Base-by-base conservation (phyloP, 1,140 invertebrate species). In the Leptinotarsa texana region DNA sequence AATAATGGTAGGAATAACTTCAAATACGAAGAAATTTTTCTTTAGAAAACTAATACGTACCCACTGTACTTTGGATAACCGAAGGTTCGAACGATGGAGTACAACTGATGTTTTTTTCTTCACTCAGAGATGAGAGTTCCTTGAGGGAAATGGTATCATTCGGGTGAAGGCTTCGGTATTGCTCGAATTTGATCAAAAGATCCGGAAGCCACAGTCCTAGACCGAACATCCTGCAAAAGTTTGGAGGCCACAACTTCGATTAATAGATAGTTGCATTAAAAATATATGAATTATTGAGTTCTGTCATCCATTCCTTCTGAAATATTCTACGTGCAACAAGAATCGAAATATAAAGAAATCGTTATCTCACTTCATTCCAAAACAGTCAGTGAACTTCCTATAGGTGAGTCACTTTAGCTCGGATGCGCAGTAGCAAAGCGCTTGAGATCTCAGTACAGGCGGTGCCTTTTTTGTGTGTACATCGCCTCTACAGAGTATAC, bases 181-280 rank as follows among this genome's bases (percentile, higher is more conserved):
- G 83, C 57, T 88, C 84, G 75, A 90, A 88, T 3, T 91, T 86
- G 13, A 89, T 87, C 47, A 92, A 89, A 5, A 93, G 82, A 81
- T 92, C 91, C 18, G 91, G 91, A 18, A 92, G 87, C 92, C 92
- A 93, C 18, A 92, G 84, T 72, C 91, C 91, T 6, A 93, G 81
- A 3, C 91, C 92, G 71, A 91, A 92, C 74, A 91, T 91, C 4
- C 92, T 92, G 81, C 4, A 86, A 86, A 15, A 57, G 2, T 11
- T 42, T 42, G 33, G 11, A 11, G 33, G 8, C 33, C 33, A 11
- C 33, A 42, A 11, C 8, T 42, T 42, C 8, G 5, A 33, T 8
- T 33, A 8, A 33, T 33, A 33, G 27, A 33, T 33, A 33, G 27
- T 33, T 33, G 27, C 6, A 33, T 8, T 33, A 8, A 33, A 33